Conservation (phyloP, 2,888 invertebrate species). For the Hipparchia semele region DNA sequence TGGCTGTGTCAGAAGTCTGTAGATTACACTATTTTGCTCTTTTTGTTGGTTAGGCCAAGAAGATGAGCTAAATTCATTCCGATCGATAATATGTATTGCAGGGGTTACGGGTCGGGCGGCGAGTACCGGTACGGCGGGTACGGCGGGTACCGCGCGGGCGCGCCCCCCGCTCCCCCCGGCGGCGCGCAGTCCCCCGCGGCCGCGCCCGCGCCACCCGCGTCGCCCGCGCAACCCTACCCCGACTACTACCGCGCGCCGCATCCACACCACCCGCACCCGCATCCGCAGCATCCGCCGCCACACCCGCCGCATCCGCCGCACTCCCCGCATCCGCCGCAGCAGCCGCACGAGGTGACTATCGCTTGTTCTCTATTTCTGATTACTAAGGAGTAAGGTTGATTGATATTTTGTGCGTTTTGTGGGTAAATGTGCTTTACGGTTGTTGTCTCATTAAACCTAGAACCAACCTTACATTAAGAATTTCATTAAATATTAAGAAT, state of each 20-base stretch:
- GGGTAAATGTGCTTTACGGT: no score
- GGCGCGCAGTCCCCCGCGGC: slow-evolving; percentile 54
- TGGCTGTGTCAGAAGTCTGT: no score
- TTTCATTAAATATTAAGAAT: no score
- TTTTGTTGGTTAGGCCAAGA: no score
- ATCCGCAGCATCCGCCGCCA: slow-evolving; percentile 69
- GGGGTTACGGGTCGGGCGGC: slow-evolving; percentile 63
- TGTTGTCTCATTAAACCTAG: no score
- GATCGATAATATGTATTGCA: slow-evolving; percentile 38
- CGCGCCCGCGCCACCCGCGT: slow-evolving; percentile 55
- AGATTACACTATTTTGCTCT: no score
- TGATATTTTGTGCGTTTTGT: not conserved
- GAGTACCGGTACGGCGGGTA: slow-evolving; percentile 75
- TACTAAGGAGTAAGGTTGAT: not conserved
- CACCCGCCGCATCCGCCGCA: slow-evolving; percentile 65
- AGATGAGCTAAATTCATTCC: no score
- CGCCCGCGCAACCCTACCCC: slow-evolving; percentile 57
- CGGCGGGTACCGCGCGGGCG: slow-evolving; percentile 71
- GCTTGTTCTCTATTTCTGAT: not conserved
- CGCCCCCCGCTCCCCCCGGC: slow-evolving; percentile 55
- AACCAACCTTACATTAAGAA: no score
- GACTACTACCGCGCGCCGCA: slow-evolving; percentile 50
- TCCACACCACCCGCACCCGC: slow-evolving; percentile 58
- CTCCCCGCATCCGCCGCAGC: slow-evolving; percentile 61
- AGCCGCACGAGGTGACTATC: slow-evolving; percentile 57